These are phyloP conservation scores for Perca schrenkii DNA, from an alignment of 2,113 vertebrate genomes.

Conservation along the genomic window DNA sequence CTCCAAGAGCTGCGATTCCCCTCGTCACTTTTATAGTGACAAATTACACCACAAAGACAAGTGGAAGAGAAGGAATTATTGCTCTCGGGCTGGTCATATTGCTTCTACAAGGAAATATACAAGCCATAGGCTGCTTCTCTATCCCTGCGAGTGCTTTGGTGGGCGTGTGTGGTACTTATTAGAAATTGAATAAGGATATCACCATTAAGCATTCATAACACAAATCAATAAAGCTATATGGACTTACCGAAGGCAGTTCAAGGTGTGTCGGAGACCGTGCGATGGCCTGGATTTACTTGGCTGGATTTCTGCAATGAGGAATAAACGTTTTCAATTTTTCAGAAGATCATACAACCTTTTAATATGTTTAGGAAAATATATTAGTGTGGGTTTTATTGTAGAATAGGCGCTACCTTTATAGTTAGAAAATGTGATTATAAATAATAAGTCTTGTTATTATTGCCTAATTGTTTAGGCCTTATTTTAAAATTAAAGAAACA, in stretches of 20 bases:
- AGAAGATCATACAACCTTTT: background rate
- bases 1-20: constrained; percentile 77
- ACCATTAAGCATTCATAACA: constrained; percentile 79
- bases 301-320: constrained; percentile 74
- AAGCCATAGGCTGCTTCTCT: constrained; percentile 59
- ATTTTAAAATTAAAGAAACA: background rate
- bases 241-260: constrained; percentile 81
- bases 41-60: constrained; percentile 81
- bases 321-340: constrained; percentile 21
- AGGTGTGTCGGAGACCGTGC: constrained; percentile 69
- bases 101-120: constrained; percentile 64
- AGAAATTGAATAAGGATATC: constrained; percentile 81
- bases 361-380: background rate
- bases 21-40: constrained; percentile 80
- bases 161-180: constrained; percentile 76
- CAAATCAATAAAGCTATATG: constrained; percentile 82
- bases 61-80: constrained; percentile 79
- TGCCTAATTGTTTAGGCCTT: constrained; percentile 11
- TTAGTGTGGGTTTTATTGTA: background rate
- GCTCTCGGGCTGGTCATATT: constrained; percentile 72
- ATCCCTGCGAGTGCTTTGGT: constrained; percentile 49
- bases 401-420: background rate
- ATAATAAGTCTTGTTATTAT: background rate
- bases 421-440: background rate
- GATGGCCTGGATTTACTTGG: constrained; percentile 70